Conservation (phyloP, 2,113 vertebrate species). For the Falcunculus frontatus region DNA sequence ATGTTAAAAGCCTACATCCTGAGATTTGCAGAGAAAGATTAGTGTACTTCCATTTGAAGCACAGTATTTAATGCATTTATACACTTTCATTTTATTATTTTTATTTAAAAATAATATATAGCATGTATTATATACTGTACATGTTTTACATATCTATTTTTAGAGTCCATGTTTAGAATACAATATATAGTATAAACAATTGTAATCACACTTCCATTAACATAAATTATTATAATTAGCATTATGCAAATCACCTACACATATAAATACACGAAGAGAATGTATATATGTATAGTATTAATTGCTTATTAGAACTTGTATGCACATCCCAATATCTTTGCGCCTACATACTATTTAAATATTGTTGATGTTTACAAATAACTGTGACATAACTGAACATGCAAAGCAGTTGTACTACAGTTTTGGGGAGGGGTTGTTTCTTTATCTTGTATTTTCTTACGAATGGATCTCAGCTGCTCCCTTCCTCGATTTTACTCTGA, state of each 20-base stretch:
- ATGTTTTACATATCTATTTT: neutral
- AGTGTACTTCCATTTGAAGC: neutral
- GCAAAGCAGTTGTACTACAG: constrained; percentile 17
- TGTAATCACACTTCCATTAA: neutral
- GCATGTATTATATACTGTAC: neutral
- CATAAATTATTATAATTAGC: neutral
- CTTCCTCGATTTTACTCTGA: constrained; percentile 76
- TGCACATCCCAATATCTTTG: neutral
- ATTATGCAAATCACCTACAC: neutral
- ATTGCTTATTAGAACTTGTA: neutral
- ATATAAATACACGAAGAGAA: neutral
- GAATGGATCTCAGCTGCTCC: constrained; percentile 78
- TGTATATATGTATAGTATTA: neutral
- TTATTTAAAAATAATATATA: neutral
- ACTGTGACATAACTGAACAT: neutral
- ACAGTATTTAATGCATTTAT: neutral
- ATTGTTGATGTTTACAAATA: neutral
- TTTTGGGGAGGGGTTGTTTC: neutral
- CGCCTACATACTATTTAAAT: neutral
- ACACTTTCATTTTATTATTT: neutral
- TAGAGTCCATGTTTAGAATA: neutral
- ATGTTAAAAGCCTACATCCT: neutral
- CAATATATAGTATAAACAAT: neutral
- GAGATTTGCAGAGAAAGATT: neutral
- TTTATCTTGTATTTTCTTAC: constrained; percentile 65